phyloP scores from a whole-genome alignment of 1,140 invertebrate genomes.

The Trichonephila clavipes region DNA sequence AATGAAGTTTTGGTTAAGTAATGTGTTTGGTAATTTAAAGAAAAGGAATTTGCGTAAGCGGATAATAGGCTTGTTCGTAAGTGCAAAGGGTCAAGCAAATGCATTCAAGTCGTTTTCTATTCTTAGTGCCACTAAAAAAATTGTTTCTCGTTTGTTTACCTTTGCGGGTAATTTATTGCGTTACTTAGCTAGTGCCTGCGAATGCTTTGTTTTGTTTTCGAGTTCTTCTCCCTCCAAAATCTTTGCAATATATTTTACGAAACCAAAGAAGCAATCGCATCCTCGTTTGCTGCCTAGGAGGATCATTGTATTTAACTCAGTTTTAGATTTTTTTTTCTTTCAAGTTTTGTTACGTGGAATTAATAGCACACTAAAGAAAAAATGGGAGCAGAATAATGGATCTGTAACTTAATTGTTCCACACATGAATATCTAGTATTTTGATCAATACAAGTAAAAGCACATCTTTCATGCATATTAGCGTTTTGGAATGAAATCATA shows the following conservation, averaged over 20 bases:
- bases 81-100: neutral
- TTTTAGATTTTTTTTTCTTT: too few relatives aligned
- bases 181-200: neutral
- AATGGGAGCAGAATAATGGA: too few relatives aligned
- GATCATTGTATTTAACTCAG: too few relatives aligned
- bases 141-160: neutral
- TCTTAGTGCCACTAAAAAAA: conserved; percentile 16
- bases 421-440: too few relatives aligned
- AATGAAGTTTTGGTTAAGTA: conserved; percentile 39
- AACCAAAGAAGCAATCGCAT: neutral
- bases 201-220: neutral
- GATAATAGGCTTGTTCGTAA: neutral
- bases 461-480: too few relatives aligned
- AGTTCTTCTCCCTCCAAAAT: neutral
- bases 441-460: too few relatives aligned
- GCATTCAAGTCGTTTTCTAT: conserved; percentile 1
- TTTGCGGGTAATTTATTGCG: neutral
- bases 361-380: too few relatives aligned
- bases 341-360: too few relatives aligned
- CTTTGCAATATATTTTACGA: neutral
- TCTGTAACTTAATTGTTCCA: too few relatives aligned
- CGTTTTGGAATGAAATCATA: too few relatives aligned
- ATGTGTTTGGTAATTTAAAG: conserved; percentile 45
- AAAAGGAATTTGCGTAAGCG: neutral
- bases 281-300: too few relatives aligned